These are phyloP conservation scores for Varanus salvator DNA, from an alignment of 2,113 vertebrate species.

Conservation along the genomic window DNA sequence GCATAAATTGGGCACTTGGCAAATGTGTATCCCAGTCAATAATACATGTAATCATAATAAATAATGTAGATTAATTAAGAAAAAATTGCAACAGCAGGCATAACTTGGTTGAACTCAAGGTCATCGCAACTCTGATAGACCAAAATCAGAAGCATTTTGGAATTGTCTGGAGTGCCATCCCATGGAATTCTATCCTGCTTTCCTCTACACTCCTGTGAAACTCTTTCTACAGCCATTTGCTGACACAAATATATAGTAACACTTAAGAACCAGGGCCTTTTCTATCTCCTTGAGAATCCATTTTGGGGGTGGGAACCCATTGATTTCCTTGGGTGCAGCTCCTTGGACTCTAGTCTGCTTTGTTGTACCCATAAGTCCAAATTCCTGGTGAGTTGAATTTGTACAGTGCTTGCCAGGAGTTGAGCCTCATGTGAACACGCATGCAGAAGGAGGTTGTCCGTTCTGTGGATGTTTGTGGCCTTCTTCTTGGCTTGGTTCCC, in stretches of 20 bases:
- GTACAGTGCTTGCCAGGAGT: too few species aligned
- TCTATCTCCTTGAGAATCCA: neutral
- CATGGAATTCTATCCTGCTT: neutral
- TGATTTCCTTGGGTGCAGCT: too few species aligned
- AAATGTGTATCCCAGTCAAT: conserved; percentile 18
- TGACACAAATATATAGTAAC: neutral
- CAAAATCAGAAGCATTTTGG: neutral
- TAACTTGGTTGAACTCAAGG: neutral
- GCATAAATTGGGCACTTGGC: neutral
- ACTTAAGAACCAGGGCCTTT: neutral
- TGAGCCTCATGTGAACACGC: too few species aligned
- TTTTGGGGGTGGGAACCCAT: neutral
- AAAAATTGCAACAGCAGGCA: neutral
- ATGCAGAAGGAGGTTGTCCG: too few species aligned
- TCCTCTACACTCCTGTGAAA: neutral
- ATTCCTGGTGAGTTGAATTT: too few species aligned
- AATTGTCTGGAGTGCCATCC: neutral
- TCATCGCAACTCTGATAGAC: neutral
- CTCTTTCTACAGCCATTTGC: neutral
- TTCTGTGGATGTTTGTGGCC: too few species aligned
- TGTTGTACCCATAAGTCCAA: too few species aligned
- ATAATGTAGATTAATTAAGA: conserved; percentile 20
- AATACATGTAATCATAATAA: conserved; percentile 13
- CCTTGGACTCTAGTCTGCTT: too few species aligned
- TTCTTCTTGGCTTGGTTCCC: too few species aligned